Base-by-base conservation (phyloP, 2,888 invertebrate genomes). In the Gryllus longicercus region DNA sequence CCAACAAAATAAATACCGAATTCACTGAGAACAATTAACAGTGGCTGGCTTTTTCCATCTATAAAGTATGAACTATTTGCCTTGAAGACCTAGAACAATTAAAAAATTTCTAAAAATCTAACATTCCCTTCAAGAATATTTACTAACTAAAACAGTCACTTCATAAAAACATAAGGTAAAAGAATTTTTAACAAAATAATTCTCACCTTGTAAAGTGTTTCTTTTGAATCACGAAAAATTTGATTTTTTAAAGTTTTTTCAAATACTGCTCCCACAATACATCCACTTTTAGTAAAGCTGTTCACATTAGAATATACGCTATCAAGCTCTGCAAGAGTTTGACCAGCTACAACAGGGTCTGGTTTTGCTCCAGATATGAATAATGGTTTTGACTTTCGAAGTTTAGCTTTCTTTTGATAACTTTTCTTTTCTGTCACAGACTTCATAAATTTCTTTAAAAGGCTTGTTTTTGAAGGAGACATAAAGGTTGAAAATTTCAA, bases 341-440 rank as follows among this genome's bases (percentile, higher is more conserved):
- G 78, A 12, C 74, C 63, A 38, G 4, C 51, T 8, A n/a, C 21
- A 14, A 63, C 78, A 63, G 63, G 12, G 38, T 91, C 91, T 85
- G 89, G 90, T 84, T 91, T 90, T 76, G 74, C 78, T 25, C 79
- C 77, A 74, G 50, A 21, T 14, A 82, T 79, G 76, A 80, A 82
- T 75, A 80, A 38, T 8, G 81, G 79, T 38, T 51, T n/a, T 10
- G 77, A 77, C 89, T 85, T 87, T 87, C 21, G 88, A 88, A 74
- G 88, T 87, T 84, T 90, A 89, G 2, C 87, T 87, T 85, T 90
- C 83, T 91, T 91, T 85, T 93, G 92, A 82, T 94, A 89, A 85
- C 94, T 92, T 86, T 95, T 94, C 84, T 93, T 92, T 85, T 94
- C 92, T 78, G 94, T 94, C 2, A 95, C 94, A 86, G 93, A 94